phyloP scores from a whole-genome alignment of 2,113 vertebrate species.

The Triplophysa dalaica region DNA sequence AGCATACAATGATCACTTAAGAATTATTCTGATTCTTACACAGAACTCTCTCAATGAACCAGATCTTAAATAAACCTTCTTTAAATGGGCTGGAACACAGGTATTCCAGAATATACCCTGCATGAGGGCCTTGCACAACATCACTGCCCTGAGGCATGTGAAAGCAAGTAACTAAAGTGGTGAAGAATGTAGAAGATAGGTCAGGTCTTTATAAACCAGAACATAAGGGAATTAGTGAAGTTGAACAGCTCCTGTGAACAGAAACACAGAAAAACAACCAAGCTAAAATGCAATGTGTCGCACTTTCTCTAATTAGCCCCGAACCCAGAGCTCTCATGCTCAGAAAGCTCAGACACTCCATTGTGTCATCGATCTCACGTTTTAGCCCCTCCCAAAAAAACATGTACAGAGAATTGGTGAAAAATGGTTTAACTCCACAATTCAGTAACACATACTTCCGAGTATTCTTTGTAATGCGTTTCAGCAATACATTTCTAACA shows the following conservation, averaged over 20 bases:
- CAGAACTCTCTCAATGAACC: not conserved
- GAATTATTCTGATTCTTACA: not conserved
- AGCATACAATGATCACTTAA: not conserved
- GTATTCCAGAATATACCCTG: not conserved
- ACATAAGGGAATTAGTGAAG: not conserved
- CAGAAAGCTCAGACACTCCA: too few species aligned
- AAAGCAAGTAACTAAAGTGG: not conserved
- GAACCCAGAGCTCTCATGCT: too few species aligned
- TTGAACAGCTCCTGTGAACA: not conserved
- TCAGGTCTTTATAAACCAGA: not conserved
- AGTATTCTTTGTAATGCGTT: too few species aligned
- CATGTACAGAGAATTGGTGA: too few species aligned
- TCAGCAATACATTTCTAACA: too few species aligned
- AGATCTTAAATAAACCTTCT: not conserved
- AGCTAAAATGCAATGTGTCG: too few species aligned
- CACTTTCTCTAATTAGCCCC: too few species aligned
- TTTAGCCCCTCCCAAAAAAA: too few species aligned
- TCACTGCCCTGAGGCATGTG: not conserved
- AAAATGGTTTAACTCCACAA: too few species aligned
- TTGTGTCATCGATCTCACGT: too few species aligned
- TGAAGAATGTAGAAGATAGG: not conserved
- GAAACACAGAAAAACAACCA: too few species aligned
- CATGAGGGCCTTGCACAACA: slow-evolving; percentile 8
- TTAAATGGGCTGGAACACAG: not conserved
- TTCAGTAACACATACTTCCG: too few species aligned